A percentile compares a stretch with the other conserved stretches of the same genome.
These are phyloP conservation scores for Colius striatus DNA, from an alignment of 2,113 vertebrate species.

Conservation along the genomic window DNA sequence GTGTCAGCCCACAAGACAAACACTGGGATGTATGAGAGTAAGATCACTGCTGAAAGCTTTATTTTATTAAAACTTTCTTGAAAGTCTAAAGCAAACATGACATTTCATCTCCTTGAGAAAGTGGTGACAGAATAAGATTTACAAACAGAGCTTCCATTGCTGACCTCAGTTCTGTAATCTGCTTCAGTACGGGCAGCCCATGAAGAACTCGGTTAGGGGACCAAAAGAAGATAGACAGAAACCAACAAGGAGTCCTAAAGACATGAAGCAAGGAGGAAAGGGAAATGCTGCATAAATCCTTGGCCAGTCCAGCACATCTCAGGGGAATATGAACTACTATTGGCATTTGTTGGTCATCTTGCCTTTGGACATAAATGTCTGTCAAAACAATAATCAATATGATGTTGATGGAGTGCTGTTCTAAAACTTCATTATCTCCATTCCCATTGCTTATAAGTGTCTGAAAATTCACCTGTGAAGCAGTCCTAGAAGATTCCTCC, in stretches of 20 bases:
- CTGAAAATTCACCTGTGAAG: background rate
- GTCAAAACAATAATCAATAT: background rate
- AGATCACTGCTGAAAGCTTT: background rate
- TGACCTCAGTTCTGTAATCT: background rate
- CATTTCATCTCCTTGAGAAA: slow-evolving; percentile 1
- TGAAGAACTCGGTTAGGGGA: rapidly evolving
- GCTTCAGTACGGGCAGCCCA: background rate
- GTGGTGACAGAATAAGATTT: background rate
- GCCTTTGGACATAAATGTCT: background rate
- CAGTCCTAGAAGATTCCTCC: background rate
- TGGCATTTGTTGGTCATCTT: background rate
- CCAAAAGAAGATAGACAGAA: background rate
- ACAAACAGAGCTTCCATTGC: background rate
- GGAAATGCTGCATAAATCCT: background rate
- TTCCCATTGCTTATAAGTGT: background rate
- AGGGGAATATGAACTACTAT: background rate
- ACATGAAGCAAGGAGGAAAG: background rate
- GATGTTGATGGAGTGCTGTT: rapidly evolving
- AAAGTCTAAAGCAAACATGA: background rate
- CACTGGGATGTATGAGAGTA: background rate
- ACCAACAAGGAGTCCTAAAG: background rate
- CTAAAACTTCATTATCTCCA: background rate
- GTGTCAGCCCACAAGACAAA: background rate
- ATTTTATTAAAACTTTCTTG: background rate
- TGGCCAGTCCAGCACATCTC: background rate